Base-by-base conservation (phyloP, 2,797 vertebrate species). In the Phoxinus dragarum region DNA sequence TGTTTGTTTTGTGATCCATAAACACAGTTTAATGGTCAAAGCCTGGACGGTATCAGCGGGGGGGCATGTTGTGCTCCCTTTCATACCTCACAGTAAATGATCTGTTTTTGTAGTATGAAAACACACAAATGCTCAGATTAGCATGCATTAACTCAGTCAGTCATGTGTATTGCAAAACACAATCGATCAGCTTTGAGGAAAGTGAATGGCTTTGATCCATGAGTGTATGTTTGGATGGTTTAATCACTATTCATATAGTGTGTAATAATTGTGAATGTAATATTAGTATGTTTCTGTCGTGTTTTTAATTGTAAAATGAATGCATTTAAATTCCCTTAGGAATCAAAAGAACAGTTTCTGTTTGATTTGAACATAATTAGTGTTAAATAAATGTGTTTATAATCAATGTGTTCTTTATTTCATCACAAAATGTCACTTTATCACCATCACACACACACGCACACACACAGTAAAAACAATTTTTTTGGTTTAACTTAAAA, bases 1-100 rank as follows among this genome's bases (percentile, higher is more conserved):
- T 86, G 85, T 91, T 87, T 90, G 88, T 90, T 88, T 87, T 88
- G 87, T 72, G 74, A 81, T 89, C 67, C 61, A 78, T 88, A 86
- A 89, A 88, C 74, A 71, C 68, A 4, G 34, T 79, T 89, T 89
- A 87, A 90, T 85, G 85, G 71, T 80, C 36, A 79, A 38, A 77
- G 87, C 73, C 82, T 84, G 75, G 56, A 75, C 47, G 69, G 56
- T 34, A 74, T 85, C 84, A 84, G 44, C 88, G 47, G 68, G 68
- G 68, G 79, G 78, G 52, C 56, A 40, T 36, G 34, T 77, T 71
- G 44, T 10, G 31, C 52, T 74, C 6, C 3, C 85, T 85, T 88
- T 88, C 38, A 89, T 82, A 79, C 72, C 78, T 47, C 42, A n/a
- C 34, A 40, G 75, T 67, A 71, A 85, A 79, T 59, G 1, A 38